Percentiles rank a stretch among this genome's conserved stretches.
Conservation (phyloP, 2,113 vertebrate genomes). For the Thalassoma bifasciatum region DNA sequence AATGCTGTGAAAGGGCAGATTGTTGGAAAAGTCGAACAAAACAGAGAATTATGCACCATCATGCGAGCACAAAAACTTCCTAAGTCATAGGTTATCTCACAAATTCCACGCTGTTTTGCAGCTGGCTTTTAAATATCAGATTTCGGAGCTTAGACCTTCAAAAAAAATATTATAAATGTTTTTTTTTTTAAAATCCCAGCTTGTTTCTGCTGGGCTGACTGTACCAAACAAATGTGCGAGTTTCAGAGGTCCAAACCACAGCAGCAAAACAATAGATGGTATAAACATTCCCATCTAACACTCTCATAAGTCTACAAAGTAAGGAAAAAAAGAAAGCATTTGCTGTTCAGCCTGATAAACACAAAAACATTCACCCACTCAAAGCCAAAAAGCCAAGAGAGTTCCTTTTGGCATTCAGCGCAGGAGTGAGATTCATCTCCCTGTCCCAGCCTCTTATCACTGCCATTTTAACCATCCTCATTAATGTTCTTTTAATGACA, state of each 20-base stretch:
- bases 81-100: slow-evolving; percentile 11
- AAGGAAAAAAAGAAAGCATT: background rate
- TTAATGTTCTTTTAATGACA: slow-evolving; percentile 75
- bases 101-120: slow-evolving; percentile 24
- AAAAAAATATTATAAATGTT: slow-evolving; percentile 11
- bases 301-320: slow-evolving; percentile 13
- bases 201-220: slow-evolving; percentile 1
- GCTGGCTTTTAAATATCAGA: slow-evolving; percentile 3
- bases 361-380: slow-evolving; percentile 58
- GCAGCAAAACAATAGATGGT: slow-evolving; percentile 7
- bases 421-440: slow-evolving; percentile 60
- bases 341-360: slow-evolving; percentile 35
- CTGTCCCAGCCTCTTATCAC: slow-evolving; percentile 49
- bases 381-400: slow-evolving; percentile 53
- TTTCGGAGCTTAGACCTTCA: slow-evolving; percentile 8
- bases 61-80: slow-evolving; percentile 27
- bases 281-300: slow-evolving; percentile 13
- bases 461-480: slow-evolving; percentile 70
- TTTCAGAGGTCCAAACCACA: slow-evolving; percentile 18
- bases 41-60: slow-evolving; percentile 7
- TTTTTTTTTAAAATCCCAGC: background rate
- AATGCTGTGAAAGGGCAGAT: slow-evolving; percentile 23
- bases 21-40: slow-evolving; percentile 27
- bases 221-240: slow-evolving; percentile 10
- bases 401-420: slow-evolving; percentile 56